Percentiles rank a stretch among this genome's conserved stretches.
Evolutionary conservation across 2,797 vertebrate species (phyloP).

Genomic region (Cetoscarus ocellatus): DNA sequence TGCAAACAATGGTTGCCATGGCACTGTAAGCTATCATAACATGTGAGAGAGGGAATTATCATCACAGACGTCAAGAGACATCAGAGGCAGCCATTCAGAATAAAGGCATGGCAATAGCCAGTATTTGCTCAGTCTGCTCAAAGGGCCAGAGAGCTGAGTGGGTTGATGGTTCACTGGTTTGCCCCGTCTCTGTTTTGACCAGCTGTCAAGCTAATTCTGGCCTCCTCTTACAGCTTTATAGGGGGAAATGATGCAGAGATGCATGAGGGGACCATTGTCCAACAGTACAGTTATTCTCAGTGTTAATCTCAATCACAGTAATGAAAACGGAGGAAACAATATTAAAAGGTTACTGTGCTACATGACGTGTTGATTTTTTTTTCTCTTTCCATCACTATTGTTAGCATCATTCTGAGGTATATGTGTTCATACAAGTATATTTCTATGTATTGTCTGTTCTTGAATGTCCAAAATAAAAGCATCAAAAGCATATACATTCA

Average conservation of each 20-base stretch:
- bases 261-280: neutral
- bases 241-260: constrained; percentile 36
- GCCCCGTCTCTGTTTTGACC: constrained; percentile 20
- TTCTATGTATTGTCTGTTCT: too few species aligned
- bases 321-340: too few species aligned
- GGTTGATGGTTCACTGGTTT: constrained; percentile 62
- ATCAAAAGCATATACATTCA: too few species aligned
- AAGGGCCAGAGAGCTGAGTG: constrained; percentile 11
- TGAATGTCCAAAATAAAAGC: too few species aligned
- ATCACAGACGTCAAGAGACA: constrained; percentile 36
- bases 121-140: constrained; percentile 40
- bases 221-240: constrained; percentile 16
- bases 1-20: constrained; percentile 40
- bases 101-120: constrained; percentile 28
- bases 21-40: constrained; percentile 34
- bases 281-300: neutral
- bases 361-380: too few species aligned
- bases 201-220: constrained; percentile 58
- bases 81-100: constrained; percentile 34
- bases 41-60: constrained; percentile 1
- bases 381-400: too few species aligned
- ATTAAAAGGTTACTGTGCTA: too few species aligned
- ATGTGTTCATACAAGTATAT: too few species aligned
- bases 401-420: too few species aligned
- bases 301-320: too few species aligned